A percentile compares a stretch with the other conserved stretches of the same genome.
These are phyloP conservation scores for Physocephala rufipes DNA, from an alignment of 2,888 invertebrate genomes.

Conservation along the genomic window DNA sequence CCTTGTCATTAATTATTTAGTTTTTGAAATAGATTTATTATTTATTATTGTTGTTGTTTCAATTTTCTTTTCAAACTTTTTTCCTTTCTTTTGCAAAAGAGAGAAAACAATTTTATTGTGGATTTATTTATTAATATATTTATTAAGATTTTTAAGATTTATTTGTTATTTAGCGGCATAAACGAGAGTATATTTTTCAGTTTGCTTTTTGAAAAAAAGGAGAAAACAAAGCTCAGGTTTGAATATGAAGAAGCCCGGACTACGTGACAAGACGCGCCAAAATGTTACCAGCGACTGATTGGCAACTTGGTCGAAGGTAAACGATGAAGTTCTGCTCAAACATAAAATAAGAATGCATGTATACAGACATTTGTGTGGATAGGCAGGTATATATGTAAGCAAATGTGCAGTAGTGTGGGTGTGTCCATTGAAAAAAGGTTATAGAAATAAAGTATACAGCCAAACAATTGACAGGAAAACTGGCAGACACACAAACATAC, in stretches of 20 bases:
- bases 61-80: neutral
- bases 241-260: constrained; percentile 60
- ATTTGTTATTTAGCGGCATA: neutral
- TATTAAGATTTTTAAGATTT: neutral
- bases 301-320: constrained; percentile 7
- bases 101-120: neutral
- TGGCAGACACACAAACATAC: too few relatives aligned
- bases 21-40: too few relatives aligned
- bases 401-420: neutral
- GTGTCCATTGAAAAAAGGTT: too few relatives aligned
- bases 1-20: too few relatives aligned
- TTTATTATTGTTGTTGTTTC: neutral
- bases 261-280: constrained; percentile 65
- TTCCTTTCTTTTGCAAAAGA: neutral
- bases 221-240: constrained; percentile 43
- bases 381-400: neutral
- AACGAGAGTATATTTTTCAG: neutral
- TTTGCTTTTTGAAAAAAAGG: constrained; percentile 4
- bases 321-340: constrained; percentile 22
- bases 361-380: neutral
- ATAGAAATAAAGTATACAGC: too few relatives aligned
- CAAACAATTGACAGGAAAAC: too few relatives aligned
- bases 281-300: constrained; percentile 64
- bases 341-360: neutral
- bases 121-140: neutral